Conservation (phyloP, 2,888 invertebrate species). For the Xestobium rufovillosum region DNA sequence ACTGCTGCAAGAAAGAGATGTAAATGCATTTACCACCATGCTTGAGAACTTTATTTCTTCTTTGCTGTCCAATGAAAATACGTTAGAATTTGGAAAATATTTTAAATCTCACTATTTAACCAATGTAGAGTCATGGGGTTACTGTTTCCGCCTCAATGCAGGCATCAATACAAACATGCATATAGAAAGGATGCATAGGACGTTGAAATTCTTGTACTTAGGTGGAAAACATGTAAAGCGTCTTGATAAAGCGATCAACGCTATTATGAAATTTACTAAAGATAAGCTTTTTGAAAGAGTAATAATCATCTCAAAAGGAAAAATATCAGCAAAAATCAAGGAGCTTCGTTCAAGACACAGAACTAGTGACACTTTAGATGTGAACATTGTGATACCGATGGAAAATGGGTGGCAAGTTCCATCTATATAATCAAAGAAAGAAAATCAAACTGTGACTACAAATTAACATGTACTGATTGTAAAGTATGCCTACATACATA, state of each 20-base stretch:
- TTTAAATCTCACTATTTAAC: conserved; percentile 18
- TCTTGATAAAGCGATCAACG: conserved; percentile 22
- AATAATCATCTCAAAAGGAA: conserved; percentile 18
- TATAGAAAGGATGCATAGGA: conserved; percentile 26
- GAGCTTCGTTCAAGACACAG: no score
- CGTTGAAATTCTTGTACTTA: conserved; percentile 24
- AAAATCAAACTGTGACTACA: no score
- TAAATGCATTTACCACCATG: conserved; percentile 16
- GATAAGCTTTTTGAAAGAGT: conserved; percentile 24
- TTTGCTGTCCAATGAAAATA: conserved; percentile 18
- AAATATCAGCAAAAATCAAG: no score
- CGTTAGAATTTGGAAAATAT: conserved; percentile 19
- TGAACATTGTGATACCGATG: no score
- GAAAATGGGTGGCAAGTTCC: no score
- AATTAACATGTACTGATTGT: no score
- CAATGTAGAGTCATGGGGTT: conserved; percentile 22
- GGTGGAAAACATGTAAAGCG: conserved; percentile 24
- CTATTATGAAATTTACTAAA: conserved; percentile 24
- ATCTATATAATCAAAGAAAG: no score
- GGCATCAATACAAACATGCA: conserved; percentile 27
- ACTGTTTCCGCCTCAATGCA: conserved; percentile 20
- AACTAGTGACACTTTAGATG: no score
- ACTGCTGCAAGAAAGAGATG: conserved; percentile 19
- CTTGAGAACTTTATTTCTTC: conserved; percentile 11
- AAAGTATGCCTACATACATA: no score